These are phyloP conservation scores for Erynnis tages DNA, from an alignment of 2,888 invertebrate genomes.

Conservation along the genomic window DNA sequence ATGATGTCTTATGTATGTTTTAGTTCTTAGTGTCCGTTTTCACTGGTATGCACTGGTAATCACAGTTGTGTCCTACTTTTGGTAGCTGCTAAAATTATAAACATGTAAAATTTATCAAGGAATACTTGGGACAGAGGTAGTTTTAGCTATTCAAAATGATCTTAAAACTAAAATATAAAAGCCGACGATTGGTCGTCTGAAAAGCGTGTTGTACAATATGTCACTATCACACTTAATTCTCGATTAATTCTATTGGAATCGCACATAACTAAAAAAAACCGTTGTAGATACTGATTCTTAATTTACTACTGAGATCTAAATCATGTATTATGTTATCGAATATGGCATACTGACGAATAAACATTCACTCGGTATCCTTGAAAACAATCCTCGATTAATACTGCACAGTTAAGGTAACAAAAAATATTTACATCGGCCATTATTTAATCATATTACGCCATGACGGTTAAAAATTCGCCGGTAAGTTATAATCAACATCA, in stretches of 20 bases:
- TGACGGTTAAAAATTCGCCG: constrained; percentile 31
- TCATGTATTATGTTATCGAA: constrained; percentile 46
- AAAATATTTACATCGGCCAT: constrained; percentile 51
- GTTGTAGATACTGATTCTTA: constrained; percentile 55
- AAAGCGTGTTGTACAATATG: constrained; percentile 29
- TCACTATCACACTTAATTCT: constrained; percentile 50
- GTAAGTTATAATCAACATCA: background rate
- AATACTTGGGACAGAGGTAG: constrained; percentile 55
- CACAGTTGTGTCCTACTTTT: constrained; percentile 25
- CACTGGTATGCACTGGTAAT: constrained; percentile 26
- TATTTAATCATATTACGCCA: constrained; percentile 50
- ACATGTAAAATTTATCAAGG: constrained; percentile 35
- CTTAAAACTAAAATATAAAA: constrained; percentile 32
- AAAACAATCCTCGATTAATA: constrained; percentile 30
- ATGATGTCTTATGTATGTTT: too few relatives aligned
- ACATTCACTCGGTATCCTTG: constrained; percentile 27
- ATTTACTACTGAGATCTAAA: constrained; percentile 71
- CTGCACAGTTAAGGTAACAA: constrained; percentile 41
- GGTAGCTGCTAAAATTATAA: constrained; percentile 27
- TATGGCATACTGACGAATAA: constrained; percentile 56
- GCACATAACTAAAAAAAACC: constrained; percentile 34
- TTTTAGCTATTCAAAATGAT: constrained; percentile 39
- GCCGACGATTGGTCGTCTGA: constrained; percentile 24
- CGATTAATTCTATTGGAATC: constrained; percentile 29
- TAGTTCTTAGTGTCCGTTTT: too few relatives aligned